Conservation (phyloP, 2,113 vertebrate genomes). For the Prietella phreatophila region DNA sequence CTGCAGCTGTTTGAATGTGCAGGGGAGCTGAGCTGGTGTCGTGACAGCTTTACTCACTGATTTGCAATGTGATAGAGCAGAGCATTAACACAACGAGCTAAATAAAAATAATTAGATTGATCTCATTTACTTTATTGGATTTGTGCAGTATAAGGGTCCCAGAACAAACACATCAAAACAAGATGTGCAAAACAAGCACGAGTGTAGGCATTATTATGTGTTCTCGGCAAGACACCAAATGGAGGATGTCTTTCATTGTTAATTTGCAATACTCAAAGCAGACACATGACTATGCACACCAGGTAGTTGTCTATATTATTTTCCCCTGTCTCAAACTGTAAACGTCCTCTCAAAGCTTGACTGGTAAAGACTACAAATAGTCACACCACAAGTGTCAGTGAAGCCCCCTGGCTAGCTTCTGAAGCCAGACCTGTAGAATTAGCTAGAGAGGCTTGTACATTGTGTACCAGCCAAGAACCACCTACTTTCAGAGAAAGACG, state of each 20-base stretch:
- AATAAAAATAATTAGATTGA: constrained; percentile 45
- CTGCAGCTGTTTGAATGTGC: constrained; percentile 25
- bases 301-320: not conserved
- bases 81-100: constrained; percentile 28
- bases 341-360: not conserved
- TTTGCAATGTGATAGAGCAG: not conserved
- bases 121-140: constrained; percentile 26
- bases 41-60: constrained; percentile 30
- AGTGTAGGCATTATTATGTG: not conserved
- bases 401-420: not conserved
- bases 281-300: not conserved
- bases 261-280: not conserved
- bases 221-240: constrained; percentile 16
- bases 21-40: constrained; percentile 16
- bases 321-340: not conserved
- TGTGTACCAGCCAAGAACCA: not conserved
- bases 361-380: not conserved
- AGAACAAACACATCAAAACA: constrained; percentile 7
- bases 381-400: not conserved
- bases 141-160: constrained; percentile 9
- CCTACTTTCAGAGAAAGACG: not conserved
- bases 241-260: not conserved
- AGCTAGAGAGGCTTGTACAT: not conserved
- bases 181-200: not conserved
- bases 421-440: not conserved